phyloP scores from a whole-genome alignment of 2,888 invertebrate species.

The Agriotes lineatus region DNA sequence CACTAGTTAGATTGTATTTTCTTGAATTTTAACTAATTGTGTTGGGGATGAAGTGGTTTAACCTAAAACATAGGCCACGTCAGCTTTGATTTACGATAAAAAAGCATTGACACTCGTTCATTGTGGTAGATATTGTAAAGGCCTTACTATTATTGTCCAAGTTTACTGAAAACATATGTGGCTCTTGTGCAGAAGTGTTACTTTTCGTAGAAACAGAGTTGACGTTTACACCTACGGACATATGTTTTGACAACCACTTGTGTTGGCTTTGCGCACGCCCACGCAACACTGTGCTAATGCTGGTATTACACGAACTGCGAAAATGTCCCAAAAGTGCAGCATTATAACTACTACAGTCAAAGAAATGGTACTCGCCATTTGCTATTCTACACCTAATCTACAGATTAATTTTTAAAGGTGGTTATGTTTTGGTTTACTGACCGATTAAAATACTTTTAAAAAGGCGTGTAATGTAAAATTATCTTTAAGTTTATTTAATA shows the following conservation, averaged over 20 bases:
- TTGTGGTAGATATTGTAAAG: neutral
- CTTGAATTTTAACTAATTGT: neutral
- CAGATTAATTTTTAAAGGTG: no score
- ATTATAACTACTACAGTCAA: no score
- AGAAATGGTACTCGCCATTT: no score
- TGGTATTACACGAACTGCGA: no score
- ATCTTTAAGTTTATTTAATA: no score
- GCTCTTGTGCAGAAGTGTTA: neutral
- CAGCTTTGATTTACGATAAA: slow-evolving; percentile 25
- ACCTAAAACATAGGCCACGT: slow-evolving; percentile 45
- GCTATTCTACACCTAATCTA: no score
- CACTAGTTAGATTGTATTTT: neutral
- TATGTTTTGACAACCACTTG: neutral
- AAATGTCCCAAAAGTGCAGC: no score
- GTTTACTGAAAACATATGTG: neutral
- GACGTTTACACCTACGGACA: slow-evolving; percentile 6
- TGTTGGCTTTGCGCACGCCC: neutral
- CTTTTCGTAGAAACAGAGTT: neutral
- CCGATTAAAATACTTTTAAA: no score
- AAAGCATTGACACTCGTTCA: neutral
- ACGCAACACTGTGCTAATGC: no score
- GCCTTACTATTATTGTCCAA: neutral
- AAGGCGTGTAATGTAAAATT: no score
- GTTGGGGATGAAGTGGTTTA: slow-evolving; percentile 1
- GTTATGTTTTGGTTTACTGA: no score